Base-by-base conservation (phyloP, 2,888 invertebrate genomes). In the Hipparchia sbordonii region DNA sequence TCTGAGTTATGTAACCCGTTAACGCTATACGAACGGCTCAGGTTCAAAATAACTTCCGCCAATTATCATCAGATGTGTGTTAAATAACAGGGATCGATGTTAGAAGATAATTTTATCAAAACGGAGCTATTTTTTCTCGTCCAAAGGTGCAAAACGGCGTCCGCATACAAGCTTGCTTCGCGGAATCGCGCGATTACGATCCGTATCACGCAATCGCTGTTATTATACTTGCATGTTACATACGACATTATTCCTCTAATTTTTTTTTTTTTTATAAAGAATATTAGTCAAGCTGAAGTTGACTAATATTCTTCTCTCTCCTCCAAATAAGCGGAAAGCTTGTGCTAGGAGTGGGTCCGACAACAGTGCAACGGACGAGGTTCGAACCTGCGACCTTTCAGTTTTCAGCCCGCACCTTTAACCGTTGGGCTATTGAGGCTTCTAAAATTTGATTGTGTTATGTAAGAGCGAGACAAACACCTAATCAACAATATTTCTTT, bases 161-260 rank as follows among this genome's bases (percentile, higher is more conserved):
- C 72, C 77, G 83, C 77, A 76, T 72, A 73, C 74, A 74, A 74
- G 74, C 52, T 67, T 46, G 71, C 70, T 84, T 83, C 82, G 79
- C 76, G 77, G 83, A 81, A 84, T 79, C 81, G 77, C 77, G 78
- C 83, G 84, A 84, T 87, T 84, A 80, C 84, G 89, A 89, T 89
- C 77, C 68, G 71, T 86, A 88, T 87, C 87, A 74, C 73, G 79
- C 84, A 79, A 81, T 81, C 77, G 82, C 76, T 81, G 83, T 85
- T 85, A 84, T 84, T 85, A 84, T 82, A 83, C 78, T 76, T 13
- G 77, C 59, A 81, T 78, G 79, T 68, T 39, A 60, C 68, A 81
- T 83, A 82, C 79, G 76, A 78, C 81, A 79, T 82, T 82, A 73
- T 74, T 70, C 57, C 13, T 57, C 23, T 57, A 57, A 57, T 23